These are phyloP conservation scores for Sinocyclocheilus rhinocerous DNA, from an alignment of 2,113 vertebrate species.

Conservation along the genomic window DNA sequence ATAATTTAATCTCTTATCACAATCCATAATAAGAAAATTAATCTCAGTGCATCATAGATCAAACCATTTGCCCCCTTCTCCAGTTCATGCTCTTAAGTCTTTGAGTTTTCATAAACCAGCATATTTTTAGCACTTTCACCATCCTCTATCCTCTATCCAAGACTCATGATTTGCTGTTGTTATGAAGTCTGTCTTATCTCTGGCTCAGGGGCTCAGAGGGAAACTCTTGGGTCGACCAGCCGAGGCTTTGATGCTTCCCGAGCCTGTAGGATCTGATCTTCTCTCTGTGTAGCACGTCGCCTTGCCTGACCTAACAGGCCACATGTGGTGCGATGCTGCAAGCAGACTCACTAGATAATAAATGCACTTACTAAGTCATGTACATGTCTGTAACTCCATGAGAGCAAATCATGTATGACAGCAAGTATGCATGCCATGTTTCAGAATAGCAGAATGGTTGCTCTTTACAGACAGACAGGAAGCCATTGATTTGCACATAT, in stretches of 20 bases:
- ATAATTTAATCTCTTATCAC: not conserved
- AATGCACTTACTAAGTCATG: constrained; percentile 17
- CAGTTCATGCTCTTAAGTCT: constrained; percentile 21
- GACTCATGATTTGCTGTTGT: constrained; percentile 39
- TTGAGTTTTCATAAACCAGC: constrained; percentile 34
- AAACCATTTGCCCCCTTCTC: constrained; percentile 2
- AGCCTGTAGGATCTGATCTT: constrained; percentile 29
- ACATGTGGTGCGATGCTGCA: constrained; percentile 13
- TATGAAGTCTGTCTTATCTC: constrained; percentile 21
- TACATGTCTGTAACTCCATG: not conserved
- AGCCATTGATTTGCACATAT: constrained; percentile 38
- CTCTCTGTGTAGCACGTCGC: constrained; percentile 21
- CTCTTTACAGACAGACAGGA: constrained; percentile 18
- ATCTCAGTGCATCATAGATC: not conserved
- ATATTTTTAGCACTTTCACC: constrained; percentile 25
- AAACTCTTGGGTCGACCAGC: constrained; percentile 33
- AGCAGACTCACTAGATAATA: not conserved
- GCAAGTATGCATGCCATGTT: constrained; percentile 27
- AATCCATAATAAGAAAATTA: not conserved
- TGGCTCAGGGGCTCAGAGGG: constrained; percentile 2
- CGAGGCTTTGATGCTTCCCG: constrained; percentile 24
- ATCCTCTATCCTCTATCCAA: constrained; percentile 17
- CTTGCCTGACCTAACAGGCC: constrained; percentile 17
- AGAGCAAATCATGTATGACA: constrained; percentile 17
- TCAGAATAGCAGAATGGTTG: not conserved